Evolutionary conservation across 2,888 invertebrate genomes (phyloP).

Genomic region (Philaethria dido): DNA sequence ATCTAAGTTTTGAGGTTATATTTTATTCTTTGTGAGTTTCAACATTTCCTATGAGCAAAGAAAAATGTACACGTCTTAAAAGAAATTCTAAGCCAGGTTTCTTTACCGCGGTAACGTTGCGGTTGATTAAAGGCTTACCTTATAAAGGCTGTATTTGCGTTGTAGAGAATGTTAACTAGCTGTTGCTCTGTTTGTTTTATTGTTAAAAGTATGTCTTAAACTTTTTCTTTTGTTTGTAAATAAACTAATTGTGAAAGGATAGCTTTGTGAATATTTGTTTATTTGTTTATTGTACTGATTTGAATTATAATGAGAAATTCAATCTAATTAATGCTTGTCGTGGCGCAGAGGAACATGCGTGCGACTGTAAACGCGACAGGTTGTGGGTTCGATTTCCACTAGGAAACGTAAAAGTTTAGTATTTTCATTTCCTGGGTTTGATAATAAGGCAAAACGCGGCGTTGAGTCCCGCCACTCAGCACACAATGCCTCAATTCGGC

Average conservation of each 20-base stretch:
- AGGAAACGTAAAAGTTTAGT: too few relatives aligned
- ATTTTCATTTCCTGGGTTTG: too few relatives aligned
- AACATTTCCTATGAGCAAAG: constrained; percentile 5
- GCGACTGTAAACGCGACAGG: too few relatives aligned
- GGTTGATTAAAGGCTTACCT: constrained; percentile 28
- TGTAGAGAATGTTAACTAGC: constrained; percentile 24
- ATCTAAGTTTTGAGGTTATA: constrained; percentile 1
- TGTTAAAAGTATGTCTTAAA: constrained; percentile 1
- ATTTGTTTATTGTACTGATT: background rate
- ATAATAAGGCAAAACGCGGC: too few relatives aligned
- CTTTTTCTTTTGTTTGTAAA: constrained; percentile 12
- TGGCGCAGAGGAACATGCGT: too few relatives aligned
- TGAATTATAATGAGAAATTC: background rate
- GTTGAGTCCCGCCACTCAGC: too few relatives aligned
- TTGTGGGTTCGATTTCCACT: too few relatives aligned
- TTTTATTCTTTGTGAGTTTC: constrained; percentile 7
- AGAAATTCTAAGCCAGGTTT: constrained; percentile 25
- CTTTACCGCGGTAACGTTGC: constrained; percentile 20
- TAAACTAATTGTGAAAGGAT: background rate
- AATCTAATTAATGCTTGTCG: too few relatives aligned
- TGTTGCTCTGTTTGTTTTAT: constrained; percentile 17
- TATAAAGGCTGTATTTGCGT: constrained; percentile 23
- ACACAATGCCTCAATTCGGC: too few relatives aligned
- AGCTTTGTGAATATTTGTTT: background rate
- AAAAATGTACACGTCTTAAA: constrained; percentile 13